A percentile compares a stretch with the other conserved stretches of the same genome.
These are phyloP conservation scores for Amazona ochrocephala DNA, from an alignment of 2,797 vertebrate species.

Conservation along the genomic window DNA sequence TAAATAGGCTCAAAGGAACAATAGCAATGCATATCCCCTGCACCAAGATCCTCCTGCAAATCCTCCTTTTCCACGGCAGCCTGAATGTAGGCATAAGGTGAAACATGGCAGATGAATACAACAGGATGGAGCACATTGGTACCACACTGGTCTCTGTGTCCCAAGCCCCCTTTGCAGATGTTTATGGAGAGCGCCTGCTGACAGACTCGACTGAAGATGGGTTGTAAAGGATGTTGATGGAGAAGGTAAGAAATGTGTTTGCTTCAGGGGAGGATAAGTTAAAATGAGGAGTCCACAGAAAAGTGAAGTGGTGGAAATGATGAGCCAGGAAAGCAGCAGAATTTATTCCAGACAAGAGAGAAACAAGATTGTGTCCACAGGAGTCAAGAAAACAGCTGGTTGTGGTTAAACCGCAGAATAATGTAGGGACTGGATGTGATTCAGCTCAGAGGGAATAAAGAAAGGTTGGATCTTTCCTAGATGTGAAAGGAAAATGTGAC, in stretches of 20 bases:
- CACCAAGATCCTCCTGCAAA: neutral
- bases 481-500: conserved; percentile 33
- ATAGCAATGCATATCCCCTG: neutral
- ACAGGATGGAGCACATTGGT: neutral
- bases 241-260: neutral
- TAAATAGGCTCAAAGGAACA: conserved; percentile 47
- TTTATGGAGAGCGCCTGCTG: neutral
- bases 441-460: neutral
- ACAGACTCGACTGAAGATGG: rapidly evolving
- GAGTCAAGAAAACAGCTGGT: neutral
- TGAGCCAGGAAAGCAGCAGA: neutral
- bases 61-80: neutral
- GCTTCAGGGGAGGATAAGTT: neutral
- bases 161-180: neutral
- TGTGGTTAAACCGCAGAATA: neutral
- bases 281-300: neutral
- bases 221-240: neutral
- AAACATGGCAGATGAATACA: neutral
- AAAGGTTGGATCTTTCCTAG: conserved; percentile 32
- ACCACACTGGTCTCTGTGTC: neutral
- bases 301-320: neutral
- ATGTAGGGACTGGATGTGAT: neutral
- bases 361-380: neutral
- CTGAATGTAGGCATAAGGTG: neutral
- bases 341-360: neutral